phyloP scores from a whole-genome alignment of 2,888 invertebrate species.

The Phrixothrix hirtus region DNA sequence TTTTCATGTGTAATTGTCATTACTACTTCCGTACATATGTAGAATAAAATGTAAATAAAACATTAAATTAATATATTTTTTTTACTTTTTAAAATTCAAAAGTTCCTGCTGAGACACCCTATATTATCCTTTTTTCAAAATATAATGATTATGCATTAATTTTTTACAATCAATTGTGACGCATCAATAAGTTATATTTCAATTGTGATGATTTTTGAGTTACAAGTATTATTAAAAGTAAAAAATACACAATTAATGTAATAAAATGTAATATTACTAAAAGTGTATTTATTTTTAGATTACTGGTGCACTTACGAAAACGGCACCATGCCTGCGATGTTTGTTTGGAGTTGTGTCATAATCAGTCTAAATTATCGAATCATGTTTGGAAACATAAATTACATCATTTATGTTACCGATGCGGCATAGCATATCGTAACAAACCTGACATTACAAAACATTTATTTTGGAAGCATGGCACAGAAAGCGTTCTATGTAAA shows the following conservation, averaged over 20 bases:
- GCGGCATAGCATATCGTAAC: constrained; percentile 85
- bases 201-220: no score
- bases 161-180: neutral
- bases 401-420: constrained; percentile 84
- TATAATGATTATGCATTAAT: neutral
- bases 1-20: no score
- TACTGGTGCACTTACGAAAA: constrained; percentile 86
- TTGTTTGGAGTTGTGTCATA: constrained; percentile 79
- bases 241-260: no score
- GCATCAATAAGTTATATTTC: neutral
- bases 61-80: no score
- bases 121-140: neutral
- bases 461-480: constrained; percentile 91
- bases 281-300: constrained; percentile 47
- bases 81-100: no score
- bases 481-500: constrained; percentile 83
- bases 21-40: no score
- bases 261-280: neutral
- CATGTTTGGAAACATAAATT: constrained; percentile 92
- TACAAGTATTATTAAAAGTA: no score
- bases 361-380: constrained; percentile 78
- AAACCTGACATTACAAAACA: constrained; percentile 88
- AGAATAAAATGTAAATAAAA: no score
- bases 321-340: constrained; percentile 86
- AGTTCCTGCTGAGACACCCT: no score